phyloP scores from a whole-genome alignment of 2,888 invertebrate genomes.

The Apotomis turbidana region DNA sequence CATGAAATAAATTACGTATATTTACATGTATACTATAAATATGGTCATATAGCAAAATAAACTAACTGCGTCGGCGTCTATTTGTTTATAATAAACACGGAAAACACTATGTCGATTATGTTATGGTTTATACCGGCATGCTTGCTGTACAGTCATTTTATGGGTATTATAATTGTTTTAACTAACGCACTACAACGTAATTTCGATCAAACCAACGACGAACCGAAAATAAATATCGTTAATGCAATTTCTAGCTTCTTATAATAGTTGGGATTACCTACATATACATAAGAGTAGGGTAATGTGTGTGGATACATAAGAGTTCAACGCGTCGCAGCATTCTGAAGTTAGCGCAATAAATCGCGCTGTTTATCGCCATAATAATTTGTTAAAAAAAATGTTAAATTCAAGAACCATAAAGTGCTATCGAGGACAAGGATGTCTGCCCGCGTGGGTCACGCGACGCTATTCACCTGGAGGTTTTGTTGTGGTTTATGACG shows the following conservation, averaged over 20 bases:
- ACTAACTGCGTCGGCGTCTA: background rate
- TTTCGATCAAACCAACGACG: no score
- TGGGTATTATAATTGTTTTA: no score
- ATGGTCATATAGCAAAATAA: background rate
- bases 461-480: constrained; percentile 53
- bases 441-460: constrained; percentile 58
- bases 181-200: no score
- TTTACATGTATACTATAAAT: background rate
- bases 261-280: no score
- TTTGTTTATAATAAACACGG: background rate
- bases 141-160: no score
- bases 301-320: constrained; percentile 34
- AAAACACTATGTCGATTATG: background rate
- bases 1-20: no score
- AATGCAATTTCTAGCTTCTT: no score
- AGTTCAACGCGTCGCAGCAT: constrained; percentile 42
- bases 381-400: constrained; percentile 58
- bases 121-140: background rate
- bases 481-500: constrained; percentile 50
- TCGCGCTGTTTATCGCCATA: constrained; percentile 41
- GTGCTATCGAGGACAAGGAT: constrained; percentile 81
- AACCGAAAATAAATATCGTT: no score
- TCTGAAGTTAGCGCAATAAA: constrained; percentile 34
- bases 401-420: constrained; percentile 73
- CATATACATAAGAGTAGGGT: background rate